A percentile compares a stretch with the other conserved stretches of the same genome.
These are phyloP conservation scores for Polydrusus cervinus DNA, from an alignment of 2,888 invertebrate genomes.

Conservation along the genomic window DNA sequence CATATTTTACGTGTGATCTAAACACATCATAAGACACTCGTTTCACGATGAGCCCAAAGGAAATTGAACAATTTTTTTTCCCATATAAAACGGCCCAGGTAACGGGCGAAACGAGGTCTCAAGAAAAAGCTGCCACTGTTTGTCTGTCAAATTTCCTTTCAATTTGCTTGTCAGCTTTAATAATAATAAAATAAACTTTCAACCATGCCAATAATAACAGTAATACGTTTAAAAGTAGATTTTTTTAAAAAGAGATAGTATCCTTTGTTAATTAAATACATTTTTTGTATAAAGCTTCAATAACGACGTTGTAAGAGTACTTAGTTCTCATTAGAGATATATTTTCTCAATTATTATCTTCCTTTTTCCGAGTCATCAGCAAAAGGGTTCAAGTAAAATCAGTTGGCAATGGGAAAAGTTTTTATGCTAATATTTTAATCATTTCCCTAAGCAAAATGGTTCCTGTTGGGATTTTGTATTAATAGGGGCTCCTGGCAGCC, in stretches of 20 bases:
- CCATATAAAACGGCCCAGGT: too few relatives aligned
- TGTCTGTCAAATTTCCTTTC: too few relatives aligned
- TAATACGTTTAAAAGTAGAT: too few relatives aligned
- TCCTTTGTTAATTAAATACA: neutral
- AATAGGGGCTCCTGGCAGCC: constrained; percentile 38
- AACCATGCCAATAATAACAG: too few relatives aligned
- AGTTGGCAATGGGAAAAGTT: constrained; percentile 31
- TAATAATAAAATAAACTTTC: too few relatives aligned
- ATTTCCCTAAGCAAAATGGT: constrained; percentile 45
- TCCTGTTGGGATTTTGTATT: constrained; percentile 52
- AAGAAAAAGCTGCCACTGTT: too few relatives aligned
- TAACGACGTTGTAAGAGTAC: neutral
- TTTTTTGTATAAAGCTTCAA: neutral
- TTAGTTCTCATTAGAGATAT: neutral
- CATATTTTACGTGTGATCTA: too few relatives aligned
- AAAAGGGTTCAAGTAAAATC: constrained; percentile 29
- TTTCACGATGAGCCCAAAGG: too few relatives aligned
- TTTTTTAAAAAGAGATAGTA: neutral
- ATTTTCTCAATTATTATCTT: constrained; percentile 29
- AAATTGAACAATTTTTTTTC: too few relatives aligned
- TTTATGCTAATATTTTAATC: constrained; percentile 51
- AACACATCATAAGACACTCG: too few relatives aligned
- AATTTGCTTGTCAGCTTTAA: too few relatives aligned
- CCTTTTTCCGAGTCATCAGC: constrained; percentile 22
- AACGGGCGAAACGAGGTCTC: too few relatives aligned